phyloP scores from a whole-genome alignment of 1,140 invertebrate genomes.

The Drosophila bocqueti region DNA sequence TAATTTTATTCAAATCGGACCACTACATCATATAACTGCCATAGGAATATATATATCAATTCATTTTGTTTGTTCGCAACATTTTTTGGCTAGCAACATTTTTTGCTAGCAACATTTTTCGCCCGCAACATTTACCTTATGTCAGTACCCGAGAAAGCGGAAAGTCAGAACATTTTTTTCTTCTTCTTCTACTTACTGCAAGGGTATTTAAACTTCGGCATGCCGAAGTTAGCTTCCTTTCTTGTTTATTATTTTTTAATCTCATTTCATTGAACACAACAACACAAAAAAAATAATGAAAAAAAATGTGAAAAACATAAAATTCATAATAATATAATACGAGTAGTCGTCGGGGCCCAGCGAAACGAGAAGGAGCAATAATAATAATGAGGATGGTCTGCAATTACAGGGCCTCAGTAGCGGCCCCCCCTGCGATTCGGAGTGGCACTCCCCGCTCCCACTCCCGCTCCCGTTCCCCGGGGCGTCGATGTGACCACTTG shows the following conservation, averaged over 20 bases:
- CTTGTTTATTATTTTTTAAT: slow-evolving; percentile 84
- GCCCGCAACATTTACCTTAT: too few species aligned
- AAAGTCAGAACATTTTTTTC: too few species aligned
- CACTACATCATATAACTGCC: too few species aligned
- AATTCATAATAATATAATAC: slow-evolving; percentile 68
- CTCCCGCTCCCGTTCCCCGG: slow-evolving; percentile 9
- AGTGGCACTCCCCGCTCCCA: background rate
- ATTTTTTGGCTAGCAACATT: too few species aligned
- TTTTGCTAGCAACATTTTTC: too few species aligned
- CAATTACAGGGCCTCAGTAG: slow-evolving; percentile 53
- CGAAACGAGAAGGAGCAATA: slow-evolving; percentile 34
- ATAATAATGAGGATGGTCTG: slow-evolving; percentile 42
- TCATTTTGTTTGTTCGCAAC: too few species aligned
- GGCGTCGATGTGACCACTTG: slow-evolving; percentile 22
- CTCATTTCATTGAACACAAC: slow-evolving; percentile 60
- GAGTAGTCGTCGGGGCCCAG: slow-evolving; percentile 40
- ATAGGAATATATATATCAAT: too few species aligned
- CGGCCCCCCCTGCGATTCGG: slow-evolving; percentile 45
- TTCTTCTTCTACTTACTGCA: too few species aligned
- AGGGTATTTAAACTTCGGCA: too few species aligned
- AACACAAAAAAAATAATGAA: slow-evolving; percentile 8
- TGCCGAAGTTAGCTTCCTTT: too few species aligned
- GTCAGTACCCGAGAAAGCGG: too few species aligned
- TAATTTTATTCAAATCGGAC: too few species aligned
- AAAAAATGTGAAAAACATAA: slow-evolving; percentile 26